Evolutionary conservation across 2,888 invertebrate genomes (phyloP).

Genomic region (Chorisops tibialis): DNA sequence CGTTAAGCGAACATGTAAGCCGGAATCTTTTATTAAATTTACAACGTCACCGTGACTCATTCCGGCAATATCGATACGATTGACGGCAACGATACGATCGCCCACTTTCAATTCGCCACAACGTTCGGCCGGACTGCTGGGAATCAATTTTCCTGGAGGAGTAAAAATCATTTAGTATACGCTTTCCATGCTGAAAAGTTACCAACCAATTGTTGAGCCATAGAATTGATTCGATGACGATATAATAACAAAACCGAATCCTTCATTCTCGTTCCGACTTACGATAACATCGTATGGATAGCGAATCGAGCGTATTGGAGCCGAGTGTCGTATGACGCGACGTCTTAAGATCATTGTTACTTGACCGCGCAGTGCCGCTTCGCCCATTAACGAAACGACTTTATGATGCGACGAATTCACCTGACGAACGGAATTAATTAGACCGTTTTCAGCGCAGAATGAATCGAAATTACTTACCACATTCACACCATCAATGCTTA

Average conservation of each 20-base stretch:
- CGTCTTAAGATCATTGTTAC: conserved; percentile 76
- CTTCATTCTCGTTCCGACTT: conserved; percentile 86
- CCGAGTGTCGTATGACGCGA: conserved; percentile 43
- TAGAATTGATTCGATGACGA: conserved; percentile 80
- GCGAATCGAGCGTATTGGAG: conserved; percentile 35
- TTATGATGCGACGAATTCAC: conserved; percentile 84
- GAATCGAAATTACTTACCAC: conserved; percentile 55
- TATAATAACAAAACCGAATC: conserved; percentile 98
- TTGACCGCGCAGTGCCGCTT: conserved; percentile 81
- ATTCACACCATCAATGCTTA: conserved; percentile 85
- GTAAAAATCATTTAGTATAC: conserved; percentile 26
- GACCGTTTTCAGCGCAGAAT: background rate
- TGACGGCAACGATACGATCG: conserved; percentile 93
- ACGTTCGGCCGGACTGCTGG: conserved; percentile 92
- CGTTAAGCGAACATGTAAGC: conserved; percentile 82
- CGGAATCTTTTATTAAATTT: conserved; percentile 94
- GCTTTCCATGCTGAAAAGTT: background rate
- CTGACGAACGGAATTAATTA: conserved; percentile 45
- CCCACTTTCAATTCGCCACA: conserved; percentile 89
- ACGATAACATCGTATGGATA: conserved; percentile 90
- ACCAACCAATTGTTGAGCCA: conserved; percentile 79
- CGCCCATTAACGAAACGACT: conserved; percentile 89
- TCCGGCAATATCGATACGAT: conserved; percentile 85
- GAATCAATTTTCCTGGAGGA: conserved; percentile 80
- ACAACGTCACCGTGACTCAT: conserved; percentile 96